These are phyloP conservation scores for Pseudocheirus occidentalis DNA, from an alignment of 2,797 vertebrate species.

Conservation along the genomic window DNA sequence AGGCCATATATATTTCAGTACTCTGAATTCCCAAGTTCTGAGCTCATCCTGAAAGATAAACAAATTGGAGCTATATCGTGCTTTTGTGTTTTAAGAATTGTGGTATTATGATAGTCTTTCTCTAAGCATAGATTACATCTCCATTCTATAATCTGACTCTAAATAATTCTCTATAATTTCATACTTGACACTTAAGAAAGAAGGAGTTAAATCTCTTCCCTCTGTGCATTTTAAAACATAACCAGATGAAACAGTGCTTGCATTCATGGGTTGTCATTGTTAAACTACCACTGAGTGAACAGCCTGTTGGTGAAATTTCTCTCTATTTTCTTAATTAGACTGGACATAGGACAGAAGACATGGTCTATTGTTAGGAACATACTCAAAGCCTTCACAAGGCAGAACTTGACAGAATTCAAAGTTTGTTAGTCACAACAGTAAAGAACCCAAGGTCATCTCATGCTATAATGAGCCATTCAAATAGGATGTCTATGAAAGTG, in stretches of 20 bases:
- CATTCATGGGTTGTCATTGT: not conserved
- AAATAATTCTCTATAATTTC: not conserved
- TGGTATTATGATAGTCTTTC: not conserved
- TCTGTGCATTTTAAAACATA: not conserved
- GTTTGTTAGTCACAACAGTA: not conserved
- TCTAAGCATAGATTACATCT: not conserved
- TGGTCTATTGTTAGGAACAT: not conserved
- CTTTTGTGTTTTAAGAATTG: not conserved
- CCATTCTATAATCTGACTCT: not conserved
- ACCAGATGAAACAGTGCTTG: not conserved
- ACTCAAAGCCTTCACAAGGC: not conserved
- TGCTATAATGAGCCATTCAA: not conserved
- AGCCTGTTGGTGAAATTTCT: not conserved
- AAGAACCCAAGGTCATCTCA: not conserved
- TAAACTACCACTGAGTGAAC: not conserved
- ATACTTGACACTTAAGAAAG: not conserved
- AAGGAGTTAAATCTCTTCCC: not conserved
- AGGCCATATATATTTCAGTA: not conserved
- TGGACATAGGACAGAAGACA: not conserved
- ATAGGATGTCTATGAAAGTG: not conserved
- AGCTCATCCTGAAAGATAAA: not conserved
- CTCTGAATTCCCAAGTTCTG: not conserved
- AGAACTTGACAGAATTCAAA: not conserved
- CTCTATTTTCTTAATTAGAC: not conserved
- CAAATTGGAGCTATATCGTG: not conserved